Base-by-base conservation (phyloP, 2,888 invertebrate species). In the Steinernema hermaphroditum region DNA sequence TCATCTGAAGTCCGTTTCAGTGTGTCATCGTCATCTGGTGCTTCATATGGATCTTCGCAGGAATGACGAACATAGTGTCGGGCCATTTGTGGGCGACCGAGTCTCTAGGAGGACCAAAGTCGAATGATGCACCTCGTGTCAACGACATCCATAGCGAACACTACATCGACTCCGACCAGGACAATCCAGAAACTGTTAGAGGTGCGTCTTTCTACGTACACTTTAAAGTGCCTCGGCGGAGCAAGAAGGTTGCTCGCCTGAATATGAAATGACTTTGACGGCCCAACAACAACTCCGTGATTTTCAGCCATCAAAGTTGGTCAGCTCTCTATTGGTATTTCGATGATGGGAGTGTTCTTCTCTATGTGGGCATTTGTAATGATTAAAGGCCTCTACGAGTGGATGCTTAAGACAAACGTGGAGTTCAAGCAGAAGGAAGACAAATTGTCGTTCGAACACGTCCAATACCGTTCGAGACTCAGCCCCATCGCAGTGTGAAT, bases 11-110 rank as follows among this genome's bases (percentile, higher is more conserved):
- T 54, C 70, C 72, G n/a, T 69, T 68, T 22, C 68, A 80, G 80
- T 46, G 77, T 29, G 78, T 77, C 9, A 75, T 74, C 29, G 77
- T 79, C 19, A 77, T 78, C 69, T 80, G 80, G 80, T 50, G 74
- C 2, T 70, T 77, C 37, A 78, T 80, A 24, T 80, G 80, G 80
- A 41, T 80, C 14, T 80, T 79, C 54, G 78, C 80, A 0, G 73
- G 77, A 22, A 57, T 77, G 32, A 78, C 77, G 24, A 73, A 78
- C 12, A 75, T 78, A 1, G 75, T 77, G 0, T 74, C 74, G 16
- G 80, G 80, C 29, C 72, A 75, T 24, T 72, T 80, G 71, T 80
- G 78, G 78, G 77, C 80, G 0, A 57, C 79, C 24, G 80, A 80
- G 72, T 80, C 77, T 8, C 9, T 37, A 4, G 70, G 44, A 49